phyloP scores from a whole-genome alignment of 2,113 vertebrate genomes.

The Lontra canadensis region DNA sequence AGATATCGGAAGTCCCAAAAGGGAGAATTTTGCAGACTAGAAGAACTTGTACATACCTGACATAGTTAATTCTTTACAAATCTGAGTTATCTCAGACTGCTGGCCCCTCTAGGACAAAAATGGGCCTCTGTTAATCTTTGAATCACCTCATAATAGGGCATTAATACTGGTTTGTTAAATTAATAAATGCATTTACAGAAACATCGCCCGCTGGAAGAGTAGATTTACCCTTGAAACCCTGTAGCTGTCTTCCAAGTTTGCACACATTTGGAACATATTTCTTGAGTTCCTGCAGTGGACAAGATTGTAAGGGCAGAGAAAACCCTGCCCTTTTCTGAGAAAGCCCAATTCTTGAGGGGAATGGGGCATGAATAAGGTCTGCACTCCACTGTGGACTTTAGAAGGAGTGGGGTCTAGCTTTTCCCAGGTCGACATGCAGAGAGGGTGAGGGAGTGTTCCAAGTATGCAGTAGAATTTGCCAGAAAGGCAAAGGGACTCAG shows the following conservation, averaged over 20 bases:
- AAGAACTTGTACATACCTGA: neutral
- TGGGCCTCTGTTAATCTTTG: neutral
- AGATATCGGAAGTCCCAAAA: constrained; percentile 9
- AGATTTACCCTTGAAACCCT: neutral
- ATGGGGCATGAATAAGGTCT: neutral
- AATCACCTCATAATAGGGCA: neutral
- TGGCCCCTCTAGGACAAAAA: neutral
- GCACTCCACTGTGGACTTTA: neutral
- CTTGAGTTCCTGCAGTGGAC: neutral
- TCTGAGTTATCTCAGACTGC: neutral
- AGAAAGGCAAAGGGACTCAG: neutral
- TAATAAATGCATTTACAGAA: constrained; percentile 29
- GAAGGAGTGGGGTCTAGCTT: neutral
- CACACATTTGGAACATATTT: neutral
- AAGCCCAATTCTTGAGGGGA: neutral
- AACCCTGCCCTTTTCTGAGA: neutral
- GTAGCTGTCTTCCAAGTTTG: neutral
- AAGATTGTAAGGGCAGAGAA: neutral
- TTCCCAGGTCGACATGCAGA: neutral
- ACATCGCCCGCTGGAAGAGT: neutral
- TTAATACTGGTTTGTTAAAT: constrained; percentile 24
- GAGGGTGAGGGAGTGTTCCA: neutral
- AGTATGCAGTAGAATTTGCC: neutral
- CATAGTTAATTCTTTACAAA: constrained; percentile 33
- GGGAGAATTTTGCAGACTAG: constrained; percentile 3